Evolutionary conservation across 2,888 invertebrate genomes (phyloP).

Genomic region (Dinocampus coccinellae): DNA sequence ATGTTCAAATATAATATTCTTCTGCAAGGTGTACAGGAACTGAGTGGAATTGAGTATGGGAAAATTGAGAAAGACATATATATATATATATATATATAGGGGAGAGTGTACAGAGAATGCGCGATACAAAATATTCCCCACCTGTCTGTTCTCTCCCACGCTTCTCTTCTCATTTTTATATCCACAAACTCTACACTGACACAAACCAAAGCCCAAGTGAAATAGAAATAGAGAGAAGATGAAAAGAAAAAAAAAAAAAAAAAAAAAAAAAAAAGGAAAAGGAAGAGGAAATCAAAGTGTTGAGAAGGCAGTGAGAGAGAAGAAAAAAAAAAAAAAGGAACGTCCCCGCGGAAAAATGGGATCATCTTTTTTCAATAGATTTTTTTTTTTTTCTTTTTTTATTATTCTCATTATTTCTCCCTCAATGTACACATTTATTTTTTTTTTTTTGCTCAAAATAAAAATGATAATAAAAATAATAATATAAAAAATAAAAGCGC

Average conservation of each 20-base stretch:
- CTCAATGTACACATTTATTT: not conserved
- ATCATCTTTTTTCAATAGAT: slow-evolving; percentile 32
- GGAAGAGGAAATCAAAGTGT: no score
- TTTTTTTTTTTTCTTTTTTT: slow-evolving; percentile 30
- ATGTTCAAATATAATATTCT: no score
- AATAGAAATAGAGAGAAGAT: no score
- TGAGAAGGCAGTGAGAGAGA: slow-evolving; percentile 37
- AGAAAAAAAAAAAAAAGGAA: slow-evolving; percentile 15
- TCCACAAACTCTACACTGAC: not conserved
- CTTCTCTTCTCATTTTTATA: slow-evolving; percentile 39
- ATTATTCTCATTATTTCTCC: slow-evolving; percentile 11
- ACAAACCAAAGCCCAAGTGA: no score
- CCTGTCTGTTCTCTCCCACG: slow-evolving; percentile 67
- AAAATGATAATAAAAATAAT: not conserved
- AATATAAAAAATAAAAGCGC: not conserved
- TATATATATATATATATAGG: slow-evolving; percentile 26
- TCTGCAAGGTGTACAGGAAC: slow-evolving; percentile 62
- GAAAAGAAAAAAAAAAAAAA: not conserved
- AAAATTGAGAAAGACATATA: slow-evolving; percentile 42
- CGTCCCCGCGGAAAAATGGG: slow-evolving; percentile 24
- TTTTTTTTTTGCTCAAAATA: not conserved
- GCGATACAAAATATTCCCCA: slow-evolving; percentile 52
- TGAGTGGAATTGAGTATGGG: slow-evolving; percentile 41
- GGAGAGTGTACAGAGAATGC: slow-evolving; percentile 39
- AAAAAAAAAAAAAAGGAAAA: not conserved